A percentile compares a stretch with the other conserved stretches of the same genome.
phyloP scores from a whole-genome alignment of 2,113 vertebrate species.

The Syngnathus scovelli region DNA sequence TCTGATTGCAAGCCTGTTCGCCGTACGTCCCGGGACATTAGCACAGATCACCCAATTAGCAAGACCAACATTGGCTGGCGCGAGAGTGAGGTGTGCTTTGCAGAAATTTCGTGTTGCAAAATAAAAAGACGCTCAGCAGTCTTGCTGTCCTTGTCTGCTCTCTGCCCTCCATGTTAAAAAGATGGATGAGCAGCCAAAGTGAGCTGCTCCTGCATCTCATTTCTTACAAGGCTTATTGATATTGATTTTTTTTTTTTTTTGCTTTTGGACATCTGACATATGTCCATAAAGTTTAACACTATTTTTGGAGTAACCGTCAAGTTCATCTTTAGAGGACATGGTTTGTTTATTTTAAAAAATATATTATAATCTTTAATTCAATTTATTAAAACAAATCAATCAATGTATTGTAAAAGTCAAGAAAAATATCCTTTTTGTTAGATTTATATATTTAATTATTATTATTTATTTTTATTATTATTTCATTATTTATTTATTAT shows the following conservation, averaged over 20 bases:
- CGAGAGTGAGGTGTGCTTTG: slow-evolving; percentile 30
- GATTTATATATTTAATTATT: no score
- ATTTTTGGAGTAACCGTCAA: slow-evolving; percentile 8
- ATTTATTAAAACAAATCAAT: no score
- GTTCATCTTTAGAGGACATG: background rate
- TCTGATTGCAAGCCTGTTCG: background rate
- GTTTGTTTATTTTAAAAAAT: background rate
- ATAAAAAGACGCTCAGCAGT: slow-evolving; percentile 45
- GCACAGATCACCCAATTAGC: background rate
- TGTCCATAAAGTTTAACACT: background rate
- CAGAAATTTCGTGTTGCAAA: slow-evolving; percentile 37
- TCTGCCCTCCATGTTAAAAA: slow-evolving; percentile 26
- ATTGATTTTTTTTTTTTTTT: slow-evolving; percentile 28
- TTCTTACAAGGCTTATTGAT: slow-evolving; percentile 27
- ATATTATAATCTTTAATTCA: background rate
- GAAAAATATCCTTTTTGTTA: no score
- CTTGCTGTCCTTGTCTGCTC: slow-evolving; percentile 53
- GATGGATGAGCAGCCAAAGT: slow-evolving; percentile 33
- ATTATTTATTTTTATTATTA: no score
- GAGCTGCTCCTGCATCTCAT: slow-evolving; percentile 14
- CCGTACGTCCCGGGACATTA: slow-evolving; percentile 8
- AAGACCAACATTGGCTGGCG: slow-evolving; percentile 14
- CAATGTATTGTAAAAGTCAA: no score
- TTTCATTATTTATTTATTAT: no score
- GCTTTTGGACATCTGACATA: slow-evolving; percentile 5